phyloP scores from a whole-genome alignment of 2,888 invertebrate genomes.

The Tenthredo livida region DNA sequence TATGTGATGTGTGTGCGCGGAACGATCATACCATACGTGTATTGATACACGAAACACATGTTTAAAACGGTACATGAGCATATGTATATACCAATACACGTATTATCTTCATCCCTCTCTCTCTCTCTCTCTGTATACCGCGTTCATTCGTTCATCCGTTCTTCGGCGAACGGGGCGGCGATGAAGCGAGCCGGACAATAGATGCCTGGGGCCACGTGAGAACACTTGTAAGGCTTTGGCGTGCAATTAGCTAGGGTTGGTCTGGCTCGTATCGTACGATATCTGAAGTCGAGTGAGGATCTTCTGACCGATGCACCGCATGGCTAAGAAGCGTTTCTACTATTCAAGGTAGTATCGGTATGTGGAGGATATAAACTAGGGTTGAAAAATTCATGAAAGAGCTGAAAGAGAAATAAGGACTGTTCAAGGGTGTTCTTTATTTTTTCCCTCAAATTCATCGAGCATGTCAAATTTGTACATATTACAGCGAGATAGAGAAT shows the following conservation, averaged over 20 bases:
- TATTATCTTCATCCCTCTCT: too few relatives aligned
- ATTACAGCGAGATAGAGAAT: background rate
- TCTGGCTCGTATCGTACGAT: background rate
- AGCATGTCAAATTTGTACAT: slow-evolving; percentile 2
- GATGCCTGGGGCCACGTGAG: slow-evolving; percentile 42
- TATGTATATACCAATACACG: too few relatives aligned
- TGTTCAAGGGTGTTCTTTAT: background rate
- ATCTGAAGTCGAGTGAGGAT: background rate
- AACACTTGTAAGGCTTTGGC: slow-evolving; percentile 49
- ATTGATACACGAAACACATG: background rate
- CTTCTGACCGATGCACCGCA: background rate
- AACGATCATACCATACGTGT: slow-evolving; percentile 5
- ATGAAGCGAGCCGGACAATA: slow-evolving; percentile 48
- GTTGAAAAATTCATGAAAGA: background rate
- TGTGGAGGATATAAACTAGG: too few relatives aligned
- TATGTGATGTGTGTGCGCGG: slow-evolving; percentile 10
- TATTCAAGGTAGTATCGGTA: background rate
- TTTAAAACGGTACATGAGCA: background rate
- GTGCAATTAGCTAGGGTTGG: slow-evolving; percentile 48
- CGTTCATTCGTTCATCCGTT: slow-evolving; percentile 31
- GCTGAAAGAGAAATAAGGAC: background rate
- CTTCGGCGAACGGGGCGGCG: slow-evolving; percentile 40
- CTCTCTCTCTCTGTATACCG: background rate
- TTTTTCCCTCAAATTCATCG: background rate
- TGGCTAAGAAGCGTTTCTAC: slow-evolving; percentile 7